These are phyloP conservation scores for Eristalis intricaria DNA, from an alignment of 2,888 invertebrate genomes.

Conservation along the genomic window DNA sequence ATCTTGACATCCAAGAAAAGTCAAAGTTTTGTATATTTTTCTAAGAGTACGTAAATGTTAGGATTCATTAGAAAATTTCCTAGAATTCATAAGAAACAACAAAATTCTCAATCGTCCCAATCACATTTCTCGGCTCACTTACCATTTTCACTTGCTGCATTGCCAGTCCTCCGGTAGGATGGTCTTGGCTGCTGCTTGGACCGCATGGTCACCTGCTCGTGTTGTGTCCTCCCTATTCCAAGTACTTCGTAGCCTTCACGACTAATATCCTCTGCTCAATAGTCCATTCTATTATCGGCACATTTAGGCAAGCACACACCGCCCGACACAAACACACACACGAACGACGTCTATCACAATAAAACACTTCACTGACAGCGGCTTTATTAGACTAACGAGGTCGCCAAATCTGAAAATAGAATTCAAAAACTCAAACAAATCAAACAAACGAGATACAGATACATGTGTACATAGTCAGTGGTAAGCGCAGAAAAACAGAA, in stretches of 20 bases:
- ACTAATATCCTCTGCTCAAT: slow-evolving; percentile 70
- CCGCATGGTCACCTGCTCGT: slow-evolving; percentile 82
- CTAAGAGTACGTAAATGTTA: too few species aligned
- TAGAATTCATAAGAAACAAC: not conserved
- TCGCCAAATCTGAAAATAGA: slow-evolving; percentile 55
- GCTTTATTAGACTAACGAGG: slow-evolving; percentile 36
- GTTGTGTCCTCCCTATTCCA: slow-evolving; percentile 10
- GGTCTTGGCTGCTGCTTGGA: slow-evolving; percentile 88
- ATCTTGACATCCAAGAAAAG: too few species aligned
- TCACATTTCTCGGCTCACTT: slow-evolving; percentile 73
- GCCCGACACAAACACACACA: not conserved
- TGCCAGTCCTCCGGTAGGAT: slow-evolving; percentile 86
- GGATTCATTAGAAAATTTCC: too few species aligned
- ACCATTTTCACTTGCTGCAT: slow-evolving; percentile 84
- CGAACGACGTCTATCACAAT: slow-evolving; percentile 14
- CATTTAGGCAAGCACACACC: slow-evolving; percentile 7
- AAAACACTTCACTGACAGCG: slow-evolving; percentile 48
- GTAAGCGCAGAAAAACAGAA: not conserved
- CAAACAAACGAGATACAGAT: slow-evolving; percentile 25
- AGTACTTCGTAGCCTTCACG: slow-evolving; percentile 6
- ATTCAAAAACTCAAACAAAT: slow-evolving; percentile 30
- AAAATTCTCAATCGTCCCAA: not conserved
- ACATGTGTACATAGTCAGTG: not conserved
- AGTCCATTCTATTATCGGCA: slow-evolving; percentile 35
- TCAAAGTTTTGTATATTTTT: too few species aligned